Evolutionary conservation across 2,888 invertebrate species (phyloP).

Genomic region (Troides aeacus): DNA sequence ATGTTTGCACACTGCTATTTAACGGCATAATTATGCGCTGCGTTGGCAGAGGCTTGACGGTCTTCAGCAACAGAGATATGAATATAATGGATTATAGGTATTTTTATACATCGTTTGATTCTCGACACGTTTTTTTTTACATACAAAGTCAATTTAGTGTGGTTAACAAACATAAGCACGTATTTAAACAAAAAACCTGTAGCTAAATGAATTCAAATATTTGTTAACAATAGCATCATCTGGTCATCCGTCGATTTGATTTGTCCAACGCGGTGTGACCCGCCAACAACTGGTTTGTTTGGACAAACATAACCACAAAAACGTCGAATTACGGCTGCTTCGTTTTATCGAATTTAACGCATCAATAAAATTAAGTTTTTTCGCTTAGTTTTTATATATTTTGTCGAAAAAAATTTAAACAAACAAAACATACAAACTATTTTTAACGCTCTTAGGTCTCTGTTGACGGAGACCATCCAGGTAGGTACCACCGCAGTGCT

Average conservation of each 20-base stretch:
- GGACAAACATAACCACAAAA: slow-evolving; percentile 7
- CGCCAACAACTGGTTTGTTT: slow-evolving; percentile 8
- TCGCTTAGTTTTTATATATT: background rate
- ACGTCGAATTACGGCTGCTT: slow-evolving; percentile 4
- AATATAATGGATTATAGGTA: no score
- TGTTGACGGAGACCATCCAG: no score
- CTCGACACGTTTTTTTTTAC: background rate
- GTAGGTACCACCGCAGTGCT: no score
- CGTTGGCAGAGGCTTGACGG: no score
- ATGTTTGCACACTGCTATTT: no score
- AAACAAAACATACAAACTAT: no score
- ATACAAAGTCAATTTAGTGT: background rate
- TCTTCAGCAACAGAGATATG: no score
- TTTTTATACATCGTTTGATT: background rate
- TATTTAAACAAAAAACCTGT: slow-evolving; percentile 1
- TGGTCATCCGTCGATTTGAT: slow-evolving; percentile 13
- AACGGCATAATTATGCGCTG: no score
- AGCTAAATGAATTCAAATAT: slow-evolving; percentile 8
- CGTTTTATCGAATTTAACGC: slow-evolving; percentile 15
- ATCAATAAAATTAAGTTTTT: slow-evolving; percentile 2
- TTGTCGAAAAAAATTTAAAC: no score
- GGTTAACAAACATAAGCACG: background rate
- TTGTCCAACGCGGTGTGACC: slow-evolving; percentile 4
- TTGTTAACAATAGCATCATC: slow-evolving; percentile 13
- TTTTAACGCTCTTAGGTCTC: no score